Percentiles rank a stretch among this genome's conserved stretches.
Evolutionary conservation across 2,888 invertebrate genomes (phyloP).

Genomic region (Anarsia innoxiella): DNA sequence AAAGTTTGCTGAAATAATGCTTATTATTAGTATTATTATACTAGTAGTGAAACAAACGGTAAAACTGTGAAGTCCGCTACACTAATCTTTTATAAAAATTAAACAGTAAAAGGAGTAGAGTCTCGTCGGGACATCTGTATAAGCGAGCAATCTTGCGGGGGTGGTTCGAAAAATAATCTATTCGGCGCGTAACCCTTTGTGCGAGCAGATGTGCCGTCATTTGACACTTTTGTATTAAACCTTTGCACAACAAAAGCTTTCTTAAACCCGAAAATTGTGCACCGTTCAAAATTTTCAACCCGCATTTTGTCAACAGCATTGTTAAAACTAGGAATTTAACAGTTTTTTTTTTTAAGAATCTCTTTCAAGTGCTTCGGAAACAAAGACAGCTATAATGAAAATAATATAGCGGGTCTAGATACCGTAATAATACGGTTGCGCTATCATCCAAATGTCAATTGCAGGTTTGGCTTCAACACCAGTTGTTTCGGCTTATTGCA

Average conservation of each 20-base stretch:
- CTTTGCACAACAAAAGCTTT: conserved; percentile 74
- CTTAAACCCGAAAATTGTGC: conserved; percentile 72
- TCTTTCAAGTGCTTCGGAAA: too few relatives aligned
- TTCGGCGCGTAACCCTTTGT: conserved; percentile 70
- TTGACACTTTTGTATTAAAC: conserved; percentile 76
- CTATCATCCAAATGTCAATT: conserved; percentile 63
- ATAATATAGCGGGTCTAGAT: too few relatives aligned
- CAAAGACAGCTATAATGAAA: too few relatives aligned
- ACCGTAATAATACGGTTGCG: conserved; percentile 37
- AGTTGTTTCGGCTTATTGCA: conserved; percentile 70
- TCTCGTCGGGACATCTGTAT: conserved; percentile 66
- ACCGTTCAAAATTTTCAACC: conserved; percentile 64
- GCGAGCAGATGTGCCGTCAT: conserved; percentile 73
- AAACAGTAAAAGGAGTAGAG: conserved; percentile 36
- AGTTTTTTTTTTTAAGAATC: too few relatives aligned
- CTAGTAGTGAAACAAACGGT: too few relatives aligned
- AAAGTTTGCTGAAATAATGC: too few relatives aligned
- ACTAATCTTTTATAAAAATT: conserved; percentile 32
- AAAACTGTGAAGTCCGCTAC: conserved; percentile 20
- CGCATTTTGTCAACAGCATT: conserved; percentile 63
- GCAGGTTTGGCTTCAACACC: conserved; percentile 66
- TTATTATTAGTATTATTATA: too few relatives aligned
- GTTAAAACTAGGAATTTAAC: conserved; percentile 18
- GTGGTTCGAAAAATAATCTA: conserved; percentile 73
- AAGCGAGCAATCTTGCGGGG: conserved; percentile 70